phyloP scores from a whole-genome alignment of 2,888 invertebrate species.

The Cephus pulcher region DNA sequence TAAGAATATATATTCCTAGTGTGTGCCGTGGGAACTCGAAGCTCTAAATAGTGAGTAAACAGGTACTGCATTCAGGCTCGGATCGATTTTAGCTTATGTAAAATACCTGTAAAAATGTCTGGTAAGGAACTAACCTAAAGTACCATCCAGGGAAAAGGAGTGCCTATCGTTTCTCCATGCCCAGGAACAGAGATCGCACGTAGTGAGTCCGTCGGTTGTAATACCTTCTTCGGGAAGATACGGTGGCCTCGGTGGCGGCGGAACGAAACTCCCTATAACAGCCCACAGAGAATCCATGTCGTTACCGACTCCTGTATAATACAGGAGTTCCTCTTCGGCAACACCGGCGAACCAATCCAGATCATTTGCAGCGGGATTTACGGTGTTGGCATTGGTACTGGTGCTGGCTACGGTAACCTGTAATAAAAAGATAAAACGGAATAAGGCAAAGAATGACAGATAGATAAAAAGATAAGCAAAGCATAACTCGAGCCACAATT shows the following conservation, averaged over 20 bases:
- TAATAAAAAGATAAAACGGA: conserved; percentile 22
- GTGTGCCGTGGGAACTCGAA: background rate
- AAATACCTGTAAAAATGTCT: background rate
- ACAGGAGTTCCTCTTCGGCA: conserved; percentile 61
- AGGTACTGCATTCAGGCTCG: background rate
- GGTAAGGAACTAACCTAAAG: conserved; percentile 69
- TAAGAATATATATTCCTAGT: background rate
- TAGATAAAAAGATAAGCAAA: background rate
- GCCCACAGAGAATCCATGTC: conserved; percentile 63
- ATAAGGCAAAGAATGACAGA: background rate
- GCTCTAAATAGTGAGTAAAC: background rate
- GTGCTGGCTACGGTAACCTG: conserved; percentile 52
- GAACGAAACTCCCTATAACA: conserved; percentile 70
- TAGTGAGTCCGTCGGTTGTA: conserved; percentile 77
- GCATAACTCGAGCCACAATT: background rate
- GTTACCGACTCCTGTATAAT: conserved; percentile 59
- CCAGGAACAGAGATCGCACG: conserved; percentile 81
- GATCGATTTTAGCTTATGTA: background rate
- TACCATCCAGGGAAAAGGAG: conserved; percentile 71
- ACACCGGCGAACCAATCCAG: conserved; percentile 65
- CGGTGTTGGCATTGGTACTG: conserved; percentile 44
- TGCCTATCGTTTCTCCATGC: conserved; percentile 73
- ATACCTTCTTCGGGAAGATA: conserved; percentile 73
- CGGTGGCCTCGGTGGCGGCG: conserved; percentile 76
- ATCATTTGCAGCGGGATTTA: conserved; percentile 57